Base-by-base conservation (phyloP, 2,888 invertebrate genomes). In the Rhagium mordax region DNA sequence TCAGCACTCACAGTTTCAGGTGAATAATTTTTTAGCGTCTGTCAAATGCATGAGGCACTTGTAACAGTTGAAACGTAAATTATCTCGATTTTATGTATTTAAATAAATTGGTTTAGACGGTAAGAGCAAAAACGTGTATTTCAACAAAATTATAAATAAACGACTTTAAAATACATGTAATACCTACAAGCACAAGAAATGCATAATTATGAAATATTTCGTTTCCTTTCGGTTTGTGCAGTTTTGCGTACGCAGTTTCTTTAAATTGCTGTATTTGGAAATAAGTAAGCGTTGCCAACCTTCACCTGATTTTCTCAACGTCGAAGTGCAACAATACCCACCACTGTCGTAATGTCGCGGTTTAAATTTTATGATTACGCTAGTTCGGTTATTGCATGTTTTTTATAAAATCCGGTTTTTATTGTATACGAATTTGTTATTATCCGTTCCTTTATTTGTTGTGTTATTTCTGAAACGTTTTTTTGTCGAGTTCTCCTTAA, bases 261-360 rank as follows among this genome's bases (percentile, higher is more conserved):
- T 73, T 72, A 73, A 70, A 68, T 71, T 53, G 49, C 74, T 72
- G 65, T 73, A 75, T 80, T 77, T 80, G 76, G 78, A 78, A 76
- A 77, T 78, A 65, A 77, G 71, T 71, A 77, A 80, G 73, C 76
- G 71, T 72, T 76, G 77, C 77, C 81, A 82, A 81, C 81, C 82
- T 82, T 82, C 80, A 82, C 82, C 82, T 76, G 79, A 80, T 81
- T 82, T 78, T 78, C 76, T 74, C 73, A 77, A 78, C 75, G 71
- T 74, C 75, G 77, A 77, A 79, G 76, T 76, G 78, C 76, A 78
- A 76, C 71, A 65, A 53, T 65, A 65, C 48, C 66, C 67, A 51
- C 71, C 59, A 24, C 21, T 77, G 73, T 51, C 74, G 78, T 73
- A 75, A 78, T 72, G 72, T 72, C 70, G 75, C 64, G 75, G 72